A percentile compares a stretch with the other conserved stretches of the same genome.
Conservation (phyloP, 2,113 vertebrate genomes). For the Ictalurus furcatus region DNA sequence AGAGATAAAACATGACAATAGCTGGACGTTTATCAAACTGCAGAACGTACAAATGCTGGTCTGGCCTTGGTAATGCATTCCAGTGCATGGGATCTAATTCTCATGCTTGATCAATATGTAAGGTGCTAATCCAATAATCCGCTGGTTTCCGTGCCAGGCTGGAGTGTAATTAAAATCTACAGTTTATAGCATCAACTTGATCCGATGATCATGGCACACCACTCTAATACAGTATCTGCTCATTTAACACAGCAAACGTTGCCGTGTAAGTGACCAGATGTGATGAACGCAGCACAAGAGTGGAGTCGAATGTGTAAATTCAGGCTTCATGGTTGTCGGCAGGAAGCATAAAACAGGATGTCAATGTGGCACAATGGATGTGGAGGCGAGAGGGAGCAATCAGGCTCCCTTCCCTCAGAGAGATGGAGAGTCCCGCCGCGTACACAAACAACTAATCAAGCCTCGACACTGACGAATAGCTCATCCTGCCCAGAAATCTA, state of each 20-base stretch:
- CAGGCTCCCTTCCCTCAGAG: conserved; percentile 83
- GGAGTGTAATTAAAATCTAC: conserved; percentile 12
- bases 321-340: conserved; percentile 18
- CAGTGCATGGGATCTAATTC: background rate
- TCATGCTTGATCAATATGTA: background rate
- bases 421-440: conserved; percentile 88
- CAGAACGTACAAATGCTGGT: background rate
- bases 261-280: background rate
- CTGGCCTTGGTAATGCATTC: background rate
- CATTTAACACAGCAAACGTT: background rate
- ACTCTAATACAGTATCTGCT: background rate
- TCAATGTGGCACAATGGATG: conserved; percentile 79
- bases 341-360: conserved; percentile 76
- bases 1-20: background rate
- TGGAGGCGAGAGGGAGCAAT: conserved; percentile 81
- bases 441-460: conserved; percentile 93
- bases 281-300: background rate
- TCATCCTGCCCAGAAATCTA: conserved; percentile 83
- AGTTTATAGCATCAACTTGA: background rate
- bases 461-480: conserved; percentile 83
- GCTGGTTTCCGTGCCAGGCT: background rate
- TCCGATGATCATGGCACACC: background rate
- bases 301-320: conserved; percentile 40
- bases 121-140: background rate
- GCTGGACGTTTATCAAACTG: conserved; percentile 3